Percentiles rank a stretch among this genome's conserved stretches.
Conservation (phyloP, 2,113 vertebrate species). For the Rattus rattus region DNA sequence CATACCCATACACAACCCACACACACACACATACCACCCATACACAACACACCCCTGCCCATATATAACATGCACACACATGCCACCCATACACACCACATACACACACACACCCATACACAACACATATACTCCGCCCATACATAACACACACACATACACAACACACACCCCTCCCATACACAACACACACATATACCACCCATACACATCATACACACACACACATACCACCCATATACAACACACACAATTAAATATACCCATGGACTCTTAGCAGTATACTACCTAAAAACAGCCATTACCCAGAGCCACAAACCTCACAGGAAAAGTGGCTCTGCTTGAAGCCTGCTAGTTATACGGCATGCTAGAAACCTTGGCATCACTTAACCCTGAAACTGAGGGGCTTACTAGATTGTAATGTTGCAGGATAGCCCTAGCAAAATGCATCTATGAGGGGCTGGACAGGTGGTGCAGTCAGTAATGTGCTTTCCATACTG, state of each 20-base stretch:
- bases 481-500: neutral
- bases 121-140: too few relatives aligned
- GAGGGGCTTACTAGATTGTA: neutral
- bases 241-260: neutral
- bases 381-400: neutral
- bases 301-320: neutral
- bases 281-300: slow-evolving; percentile 8
- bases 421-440: too few relatives aligned
- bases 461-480: neutral
- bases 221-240: neutral
- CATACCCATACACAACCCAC: too few relatives aligned
- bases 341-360: neutral
- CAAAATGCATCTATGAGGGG: neutral
- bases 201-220: neutral
- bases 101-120: too few relatives aligned
- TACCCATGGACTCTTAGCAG: neutral
- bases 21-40: too few relatives aligned
- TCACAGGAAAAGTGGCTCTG: neutral
- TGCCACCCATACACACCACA: too few relatives aligned
- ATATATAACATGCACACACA: too few relatives aligned
- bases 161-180: too few relatives aligned
- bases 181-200: neutral
- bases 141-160: too few relatives aligned
- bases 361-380: neutral
- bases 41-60: too few relatives aligned